Evolutionary conservation across 2,113 vertebrate genomes (phyloP).

Genomic region (Nanorana parkeri): DNA sequence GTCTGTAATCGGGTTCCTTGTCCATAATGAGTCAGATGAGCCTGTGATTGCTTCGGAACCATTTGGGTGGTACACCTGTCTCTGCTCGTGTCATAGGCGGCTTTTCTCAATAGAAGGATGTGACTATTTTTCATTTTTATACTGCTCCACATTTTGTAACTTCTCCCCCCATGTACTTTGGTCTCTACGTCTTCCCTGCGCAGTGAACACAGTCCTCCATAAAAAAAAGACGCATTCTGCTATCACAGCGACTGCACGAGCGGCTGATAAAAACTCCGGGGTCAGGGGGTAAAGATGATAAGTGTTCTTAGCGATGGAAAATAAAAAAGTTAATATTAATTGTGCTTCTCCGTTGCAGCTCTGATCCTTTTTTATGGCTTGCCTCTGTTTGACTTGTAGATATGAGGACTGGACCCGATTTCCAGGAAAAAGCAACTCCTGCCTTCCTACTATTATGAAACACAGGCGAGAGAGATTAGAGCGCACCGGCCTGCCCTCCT

Average conservation of each 20-base stretch:
- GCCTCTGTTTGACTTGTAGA: slow-evolving; percentile 3
- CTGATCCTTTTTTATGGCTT: slow-evolving; percentile 1
- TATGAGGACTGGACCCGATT: slow-evolving; percentile 16
- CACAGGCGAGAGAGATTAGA: neutral
- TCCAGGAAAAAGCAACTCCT: neutral
- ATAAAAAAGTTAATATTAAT: slow-evolving; percentile 33
- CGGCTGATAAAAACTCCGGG: neutral
- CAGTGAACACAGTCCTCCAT: neutral
- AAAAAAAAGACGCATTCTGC: neutral
- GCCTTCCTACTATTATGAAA: neutral
- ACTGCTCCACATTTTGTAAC: no score
- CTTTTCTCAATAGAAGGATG: no score
- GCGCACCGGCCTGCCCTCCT: no score
- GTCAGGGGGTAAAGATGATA: slow-evolving; percentile 27
- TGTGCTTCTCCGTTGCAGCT: neutral
- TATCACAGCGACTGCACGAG: neutral
- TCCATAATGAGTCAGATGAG: no score
- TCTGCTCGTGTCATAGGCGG: no score
- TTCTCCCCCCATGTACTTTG: no score
- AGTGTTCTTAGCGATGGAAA: slow-evolving; percentile 5
- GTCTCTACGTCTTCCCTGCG: neutral
- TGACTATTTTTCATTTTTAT: no score
- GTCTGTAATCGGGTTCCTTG: no score
- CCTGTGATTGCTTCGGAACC: no score
- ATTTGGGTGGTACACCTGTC: no score